Evolutionary conservation across 2,797 vertebrate genomes (phyloP).

Genomic region (Aplochiton taeniatus): DNA sequence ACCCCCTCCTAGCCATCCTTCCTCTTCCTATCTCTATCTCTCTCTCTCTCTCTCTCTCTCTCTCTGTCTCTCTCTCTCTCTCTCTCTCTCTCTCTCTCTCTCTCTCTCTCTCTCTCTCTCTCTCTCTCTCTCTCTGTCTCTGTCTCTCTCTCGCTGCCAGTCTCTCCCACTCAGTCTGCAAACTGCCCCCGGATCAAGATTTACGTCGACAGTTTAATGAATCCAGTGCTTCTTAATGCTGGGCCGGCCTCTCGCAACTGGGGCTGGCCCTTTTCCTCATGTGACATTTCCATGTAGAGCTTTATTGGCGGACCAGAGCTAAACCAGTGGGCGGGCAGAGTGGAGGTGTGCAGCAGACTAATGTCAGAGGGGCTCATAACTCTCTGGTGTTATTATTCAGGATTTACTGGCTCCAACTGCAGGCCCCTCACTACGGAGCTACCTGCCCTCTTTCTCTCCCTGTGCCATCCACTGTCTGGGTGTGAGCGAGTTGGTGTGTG

Average conservation of each 20-base stretch:
- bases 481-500: slow-evolving; percentile 22
- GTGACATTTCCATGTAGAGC: slow-evolving; percentile 73
- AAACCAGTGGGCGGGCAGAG: slow-evolving; percentile 62
- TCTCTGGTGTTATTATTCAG: slow-evolving; percentile 73
- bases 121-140: neutral
- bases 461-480: neutral
- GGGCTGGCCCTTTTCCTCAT: slow-evolving; percentile 59
- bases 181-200: slow-evolving; percentile 65
- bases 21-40: slow-evolving; percentile 12
- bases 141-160: neutral
- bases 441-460: slow-evolving; percentile 12
- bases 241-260: slow-evolving; percentile 51
- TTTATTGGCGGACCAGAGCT: slow-evolving; percentile 70
- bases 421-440: slow-evolving; percentile 39
- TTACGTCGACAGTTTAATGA: slow-evolving; percentile 78
- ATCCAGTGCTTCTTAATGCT: slow-evolving; percentile 67
- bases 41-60: neutral
- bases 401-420: slow-evolving; percentile 58
- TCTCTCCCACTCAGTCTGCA: slow-evolving; percentile 39
- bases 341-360: slow-evolving; percentile 68
- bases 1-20: slow-evolving; percentile 7
- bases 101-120: neutral
- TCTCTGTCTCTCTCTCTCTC: slow-evolving; percentile 8
- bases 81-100: slow-evolving; percentile 12
- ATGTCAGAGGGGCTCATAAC: slow-evolving; percentile 69